These are phyloP conservation scores for Bruchidius siliquastri DNA, from an alignment of 2,888 invertebrate species.

Conservation along the genomic window DNA sequence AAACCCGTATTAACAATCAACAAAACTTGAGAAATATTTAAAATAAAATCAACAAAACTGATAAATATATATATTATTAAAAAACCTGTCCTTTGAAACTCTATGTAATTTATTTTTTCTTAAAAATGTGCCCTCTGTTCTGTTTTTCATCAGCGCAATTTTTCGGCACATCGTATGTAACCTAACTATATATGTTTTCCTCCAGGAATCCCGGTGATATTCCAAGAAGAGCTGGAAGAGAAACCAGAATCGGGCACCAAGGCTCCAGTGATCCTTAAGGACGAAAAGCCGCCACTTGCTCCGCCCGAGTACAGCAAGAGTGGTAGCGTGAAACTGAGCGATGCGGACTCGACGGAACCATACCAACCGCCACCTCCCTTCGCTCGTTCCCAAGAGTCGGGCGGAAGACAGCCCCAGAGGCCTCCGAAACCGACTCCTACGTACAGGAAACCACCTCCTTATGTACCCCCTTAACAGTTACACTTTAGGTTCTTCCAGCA, in stretches of 20 bases:
- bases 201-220: slow-evolving; percentile 77
- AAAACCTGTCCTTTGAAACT: too few relatives aligned
- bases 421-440: slow-evolving; percentile 78
- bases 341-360: slow-evolving; percentile 60
- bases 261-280: slow-evolving; percentile 89
- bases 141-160: too few relatives aligned
- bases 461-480: slow-evolving; percentile 87
- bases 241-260: slow-evolving; percentile 85
- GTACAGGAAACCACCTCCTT: slow-evolving; percentile 93
- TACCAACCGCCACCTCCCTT: slow-evolving; percentile 90
- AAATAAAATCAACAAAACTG: too few relatives aligned
- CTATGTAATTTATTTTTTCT: too few relatives aligned
- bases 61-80: too few relatives aligned
- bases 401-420: slow-evolving; percentile 59
- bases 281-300: slow-evolving; percentile 89
- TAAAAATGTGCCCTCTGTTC: too few relatives aligned
- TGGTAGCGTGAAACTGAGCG: slow-evolving; percentile 44
- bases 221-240: slow-evolving; percentile 91
- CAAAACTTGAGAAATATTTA: too few relatives aligned
- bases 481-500: slow-evolving; percentile 43
- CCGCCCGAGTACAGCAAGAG: slow-evolving; percentile 70
- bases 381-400: slow-evolving; percentile 65
- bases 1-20: too few relatives aligned
- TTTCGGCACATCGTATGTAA: too few relatives aligned
- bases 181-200: background rate